Conservation (phyloP, 1,140 invertebrate genomes). For the Diploscapter pachys region DNA sequence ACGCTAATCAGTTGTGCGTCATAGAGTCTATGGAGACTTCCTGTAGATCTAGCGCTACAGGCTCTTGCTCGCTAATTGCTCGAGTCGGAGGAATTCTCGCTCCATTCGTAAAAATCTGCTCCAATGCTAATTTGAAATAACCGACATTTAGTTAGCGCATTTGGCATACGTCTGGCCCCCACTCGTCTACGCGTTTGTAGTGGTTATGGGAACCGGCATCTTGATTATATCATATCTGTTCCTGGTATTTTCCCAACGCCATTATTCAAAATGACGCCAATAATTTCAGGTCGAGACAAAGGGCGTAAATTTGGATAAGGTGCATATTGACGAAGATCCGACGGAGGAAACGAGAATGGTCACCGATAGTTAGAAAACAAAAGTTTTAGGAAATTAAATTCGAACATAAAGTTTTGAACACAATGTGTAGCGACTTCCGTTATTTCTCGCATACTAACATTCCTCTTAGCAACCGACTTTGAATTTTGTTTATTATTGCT, state of each 20-base stretch:
- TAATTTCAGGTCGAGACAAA: conserved; percentile 47
- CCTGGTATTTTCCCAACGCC: conserved; percentile 26
- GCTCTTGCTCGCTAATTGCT: conserved; percentile 50
- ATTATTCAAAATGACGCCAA: too few species aligned
- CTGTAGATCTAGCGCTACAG: conserved; percentile 45
- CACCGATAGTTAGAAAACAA: conserved; percentile 7
- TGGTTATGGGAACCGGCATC: conserved; percentile 46
- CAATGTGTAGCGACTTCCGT: too few species aligned
- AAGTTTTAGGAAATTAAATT: not conserved
- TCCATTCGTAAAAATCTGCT: conserved; percentile 35
- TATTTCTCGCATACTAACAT: too few species aligned
- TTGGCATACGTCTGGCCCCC: conserved; percentile 52
- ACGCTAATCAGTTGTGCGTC: conserved; percentile 51
- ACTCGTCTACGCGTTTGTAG: conserved; percentile 51
- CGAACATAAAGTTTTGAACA: too few species aligned
- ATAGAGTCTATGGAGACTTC: conserved; percentile 46
- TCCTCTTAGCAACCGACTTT: too few species aligned
- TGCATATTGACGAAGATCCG: conserved; percentile 33
- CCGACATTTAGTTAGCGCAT: conserved; percentile 25
- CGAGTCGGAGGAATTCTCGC: conserved; percentile 52
- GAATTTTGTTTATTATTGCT: too few species aligned
- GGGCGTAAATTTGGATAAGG: conserved; percentile 46
- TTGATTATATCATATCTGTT: conserved; percentile 48
- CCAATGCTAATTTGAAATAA: not conserved
- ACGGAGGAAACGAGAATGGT: conserved; percentile 20